Percentiles rank a stretch among this genome's conserved stretches.
Conservation (phyloP, 2,113 vertebrate genomes). For the Mohoua ochrocephala region DNA sequence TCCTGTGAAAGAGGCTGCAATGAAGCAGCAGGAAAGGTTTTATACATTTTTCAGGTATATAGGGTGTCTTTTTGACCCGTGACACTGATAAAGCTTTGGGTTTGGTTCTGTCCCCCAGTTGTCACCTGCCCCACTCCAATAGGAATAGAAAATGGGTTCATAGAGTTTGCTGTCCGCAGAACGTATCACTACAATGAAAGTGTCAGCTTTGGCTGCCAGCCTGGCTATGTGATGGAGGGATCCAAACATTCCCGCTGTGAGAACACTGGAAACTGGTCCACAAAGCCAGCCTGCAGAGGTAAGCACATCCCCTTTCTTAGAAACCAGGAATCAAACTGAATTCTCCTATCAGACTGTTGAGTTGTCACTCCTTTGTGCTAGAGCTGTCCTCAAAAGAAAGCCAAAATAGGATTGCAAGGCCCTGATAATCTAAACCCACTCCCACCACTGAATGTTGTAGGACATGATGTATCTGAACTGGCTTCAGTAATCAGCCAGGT, state of each 20-base stretch:
- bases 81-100: background rate
- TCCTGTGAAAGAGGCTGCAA: background rate
- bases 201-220: slow-evolving; percentile 81
- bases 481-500: background rate
- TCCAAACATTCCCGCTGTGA: slow-evolving; percentile 73
- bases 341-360: background rate
- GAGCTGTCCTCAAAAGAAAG: background rate
- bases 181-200: slow-evolving; percentile 79
- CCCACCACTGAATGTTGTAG: fast-evolving
- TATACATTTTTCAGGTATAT: background rate
- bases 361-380: background rate
- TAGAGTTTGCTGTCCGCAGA: slow-evolving; percentile 76
- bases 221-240: slow-evolving; percentile 75
- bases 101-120: slow-evolving; percentile 58
- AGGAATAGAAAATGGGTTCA: slow-evolving; percentile 79
- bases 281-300: slow-evolving; percentile 83
- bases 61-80: fast-evolving
- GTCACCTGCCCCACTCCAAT: slow-evolving; percentile 80
- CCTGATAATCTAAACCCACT: background rate
- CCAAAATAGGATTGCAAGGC: background rate
- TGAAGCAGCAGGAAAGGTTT: background rate
- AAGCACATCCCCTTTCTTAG: background rate
- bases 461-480: background rate
- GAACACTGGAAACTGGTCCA: slow-evolving; percentile 83
- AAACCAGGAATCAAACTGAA: fast-evolving